Percentiles rank a stretch among this genome's conserved stretches.
These are phyloP conservation scores for Zeugodacus cucurbitae DNA, from an alignment of 1,140 invertebrate species.

Conservation along the genomic window DNA sequence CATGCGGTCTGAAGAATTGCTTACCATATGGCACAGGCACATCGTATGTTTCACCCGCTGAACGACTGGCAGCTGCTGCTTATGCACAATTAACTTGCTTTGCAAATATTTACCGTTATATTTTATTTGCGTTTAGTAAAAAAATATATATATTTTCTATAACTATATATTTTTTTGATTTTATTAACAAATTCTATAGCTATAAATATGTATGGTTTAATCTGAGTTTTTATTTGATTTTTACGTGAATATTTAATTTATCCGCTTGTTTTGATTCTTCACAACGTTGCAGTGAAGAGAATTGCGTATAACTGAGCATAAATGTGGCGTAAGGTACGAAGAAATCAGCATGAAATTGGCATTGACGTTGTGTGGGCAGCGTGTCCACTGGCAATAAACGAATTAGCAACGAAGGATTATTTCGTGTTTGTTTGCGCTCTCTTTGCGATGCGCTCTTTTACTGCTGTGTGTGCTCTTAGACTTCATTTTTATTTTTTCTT, in stretches of 20 bases:
- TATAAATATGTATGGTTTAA: background rate
- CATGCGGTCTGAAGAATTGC: background rate
- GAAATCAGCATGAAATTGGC: background rate
- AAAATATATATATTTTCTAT: background rate
- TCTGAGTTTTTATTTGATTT: background rate
- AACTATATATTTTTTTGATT: background rate
- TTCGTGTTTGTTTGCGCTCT: background rate
- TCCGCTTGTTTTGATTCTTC: slow-evolving; percentile 20
- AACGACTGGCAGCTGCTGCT: background rate
- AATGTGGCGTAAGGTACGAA: background rate
- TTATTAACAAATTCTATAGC: background rate
- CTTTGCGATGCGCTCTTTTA: background rate
- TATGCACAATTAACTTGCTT: background rate
- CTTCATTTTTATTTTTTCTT: background rate
- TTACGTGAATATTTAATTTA: background rate
- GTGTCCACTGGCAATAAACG: background rate
- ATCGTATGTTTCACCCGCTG: background rate
- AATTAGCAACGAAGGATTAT: background rate
- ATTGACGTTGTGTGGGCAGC: background rate
- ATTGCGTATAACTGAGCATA: slow-evolving; percentile 10
- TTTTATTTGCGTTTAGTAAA: background rate
- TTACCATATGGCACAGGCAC: slow-evolving; percentile 33
- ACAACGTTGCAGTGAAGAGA: slow-evolving; percentile 15
- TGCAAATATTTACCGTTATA: background rate
- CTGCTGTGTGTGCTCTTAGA: background rate